Conservation (phyloP, 2,113 vertebrate species). For the Gymnobelideus leadbeateri region DNA sequence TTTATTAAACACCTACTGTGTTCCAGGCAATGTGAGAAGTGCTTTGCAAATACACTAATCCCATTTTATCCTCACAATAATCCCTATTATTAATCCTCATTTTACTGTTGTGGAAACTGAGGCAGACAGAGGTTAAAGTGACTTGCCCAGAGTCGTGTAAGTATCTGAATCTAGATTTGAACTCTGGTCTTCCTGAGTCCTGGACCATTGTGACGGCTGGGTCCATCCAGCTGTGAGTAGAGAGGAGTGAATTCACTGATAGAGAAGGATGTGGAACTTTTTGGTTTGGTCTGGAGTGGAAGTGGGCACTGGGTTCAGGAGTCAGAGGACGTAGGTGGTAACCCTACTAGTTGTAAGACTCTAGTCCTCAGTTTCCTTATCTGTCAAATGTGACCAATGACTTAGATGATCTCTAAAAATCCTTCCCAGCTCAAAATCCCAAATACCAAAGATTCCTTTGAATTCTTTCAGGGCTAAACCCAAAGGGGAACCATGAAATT, state of each 20-base stretch:
- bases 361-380: not conserved
- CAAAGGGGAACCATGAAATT: not conserved
- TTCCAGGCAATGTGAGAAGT: not conserved
- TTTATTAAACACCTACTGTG: not conserved
- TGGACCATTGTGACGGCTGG: not conserved
- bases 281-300: not conserved
- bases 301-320: not conserved
- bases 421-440: not conserved
- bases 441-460: not conserved
- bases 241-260: not conserved
- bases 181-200: not conserved
- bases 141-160: not conserved
- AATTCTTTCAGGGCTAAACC: conserved; percentile 16
- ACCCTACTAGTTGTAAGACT: not conserved
- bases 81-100: not conserved
- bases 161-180: not conserved
- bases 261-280: not conserved
- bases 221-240: not conserved
- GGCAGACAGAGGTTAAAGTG: not conserved
- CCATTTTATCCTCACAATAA: not conserved
- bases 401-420: not conserved
- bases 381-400: not conserved
- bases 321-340: fast-evolving
- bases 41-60: not conserved
- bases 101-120: not conserved